These are phyloP conservation scores for Caenorhabditis angaria DNA, from an alignment of 2,888 invertebrate genomes.

Conservation along the genomic window DNA sequence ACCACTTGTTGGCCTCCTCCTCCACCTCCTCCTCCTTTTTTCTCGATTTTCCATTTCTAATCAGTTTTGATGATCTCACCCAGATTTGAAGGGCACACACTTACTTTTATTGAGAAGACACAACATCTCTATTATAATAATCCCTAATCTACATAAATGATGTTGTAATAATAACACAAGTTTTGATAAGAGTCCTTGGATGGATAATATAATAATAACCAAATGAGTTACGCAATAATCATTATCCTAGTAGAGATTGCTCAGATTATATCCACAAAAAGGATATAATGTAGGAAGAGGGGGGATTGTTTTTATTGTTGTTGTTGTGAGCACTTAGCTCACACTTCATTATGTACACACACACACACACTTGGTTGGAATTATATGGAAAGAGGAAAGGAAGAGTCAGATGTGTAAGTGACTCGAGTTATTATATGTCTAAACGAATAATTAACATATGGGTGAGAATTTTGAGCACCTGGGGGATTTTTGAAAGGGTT, in stretches of 20 bases:
- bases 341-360: constrained; percentile 1
- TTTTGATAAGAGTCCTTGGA: neutral
- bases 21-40: neutral
- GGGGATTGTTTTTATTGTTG: no score
- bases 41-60: neutral
- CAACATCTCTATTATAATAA: no score
- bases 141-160: neutral
- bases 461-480: no score
- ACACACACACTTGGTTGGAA: constrained; percentile 2
- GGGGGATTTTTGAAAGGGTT: no score
- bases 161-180: neutral
- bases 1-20: neutral
- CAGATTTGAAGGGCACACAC: constrained; percentile 2
- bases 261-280: no score
- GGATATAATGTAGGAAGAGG: neutral
- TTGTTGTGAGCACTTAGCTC: neutral
- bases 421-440: no score
- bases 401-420: no score
- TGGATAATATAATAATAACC: no score
- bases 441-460: no score
- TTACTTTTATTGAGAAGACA: neutral
- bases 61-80: neutral
- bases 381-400: neutral
- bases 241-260: no score
- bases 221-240: neutral